Evolutionary conservation across 2,888 invertebrate species (phyloP).

Genomic region (Acrobasis consociella): DNA sequence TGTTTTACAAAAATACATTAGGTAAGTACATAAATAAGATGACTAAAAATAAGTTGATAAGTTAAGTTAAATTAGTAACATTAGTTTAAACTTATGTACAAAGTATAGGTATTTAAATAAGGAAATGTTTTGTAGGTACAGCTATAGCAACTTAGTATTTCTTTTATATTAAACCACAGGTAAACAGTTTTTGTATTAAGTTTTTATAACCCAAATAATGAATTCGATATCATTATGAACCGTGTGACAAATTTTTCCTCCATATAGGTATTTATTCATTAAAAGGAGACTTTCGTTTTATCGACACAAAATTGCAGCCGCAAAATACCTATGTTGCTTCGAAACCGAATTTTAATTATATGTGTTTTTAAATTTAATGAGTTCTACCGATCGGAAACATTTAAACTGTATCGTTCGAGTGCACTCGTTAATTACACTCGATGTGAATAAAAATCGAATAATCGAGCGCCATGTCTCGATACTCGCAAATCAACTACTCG

Average conservation of each 20-base stretch:
- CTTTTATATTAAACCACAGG: no score
- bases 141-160: no score
- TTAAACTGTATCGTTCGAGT: constrained; percentile 55
- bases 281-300: not conserved
- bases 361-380: constrained; percentile 46
- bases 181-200: not conserved
- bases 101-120: no score
- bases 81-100: no score
- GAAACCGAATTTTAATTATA: constrained; percentile 11
- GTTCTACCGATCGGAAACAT: constrained; percentile 62
- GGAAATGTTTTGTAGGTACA: no score
- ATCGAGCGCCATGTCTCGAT: constrained; percentile 46
- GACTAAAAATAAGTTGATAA: no score
- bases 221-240: not conserved
- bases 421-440: constrained; percentile 55
- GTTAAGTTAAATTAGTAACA: no score
- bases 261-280: not conserved
- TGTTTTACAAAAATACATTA: no score
- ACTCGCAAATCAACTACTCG: constrained; percentile 44
- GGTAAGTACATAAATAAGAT: no score
- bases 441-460: constrained; percentile 53
- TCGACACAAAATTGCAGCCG: not conserved
- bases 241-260: constrained; percentile 7
- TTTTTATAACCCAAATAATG: not conserved
- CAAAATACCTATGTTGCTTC: not conserved